Base-by-base conservation (phyloP, 2,113 vertebrate species). In the Pongo abelii region DNA sequence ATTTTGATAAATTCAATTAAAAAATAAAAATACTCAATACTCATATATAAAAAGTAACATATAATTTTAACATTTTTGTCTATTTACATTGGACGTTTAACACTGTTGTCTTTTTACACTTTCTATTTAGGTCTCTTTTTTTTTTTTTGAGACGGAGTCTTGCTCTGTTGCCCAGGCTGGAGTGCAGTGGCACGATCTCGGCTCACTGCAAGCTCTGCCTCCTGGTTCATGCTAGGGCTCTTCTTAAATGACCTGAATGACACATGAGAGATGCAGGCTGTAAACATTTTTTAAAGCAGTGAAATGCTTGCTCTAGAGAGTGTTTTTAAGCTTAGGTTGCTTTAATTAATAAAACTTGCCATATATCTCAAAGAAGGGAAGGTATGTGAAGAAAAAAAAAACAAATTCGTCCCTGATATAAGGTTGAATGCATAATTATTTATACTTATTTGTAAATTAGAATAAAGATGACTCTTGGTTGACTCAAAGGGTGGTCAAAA, bases 281-380 rank as follows among this genome's bases (percentile, higher is more conserved):
- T 3, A 57, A 22, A 57, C 38, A 70, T 96, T 78, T 97, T 81
- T 75, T 14, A 84, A 35, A 80, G 52, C 67, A 72, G n/a, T 85
- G 38, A 92, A 57, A 67, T 88, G 6, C n/a, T 97, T 64, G 12
- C 38, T 92, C 11, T 86, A 38, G 25, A 84, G 38, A 74, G 18
- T 84, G 18, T 94, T 90, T 95, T 84, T 52, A 95, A 94, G 81
- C 50, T 20, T 48, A 67, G 8, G 8, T 90, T 88, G 9, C 86
- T 94, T 75, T 97, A 85, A 91, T 95, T 84, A 91, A 57, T 81
- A 91, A 89, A 97, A 79, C 17, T 91, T 93, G 78, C 96, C 59
- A 92, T 89, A 14, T 89, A 27, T 97, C n/a, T 93, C 52, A 81
- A 84, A 84, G 22, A 96, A 91, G 7, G n/a, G 46, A 75, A 95